Evolutionary conservation across 1,140 invertebrate genomes (phyloP).

Genomic region (Macrotrachela quadricornifera): DNA sequence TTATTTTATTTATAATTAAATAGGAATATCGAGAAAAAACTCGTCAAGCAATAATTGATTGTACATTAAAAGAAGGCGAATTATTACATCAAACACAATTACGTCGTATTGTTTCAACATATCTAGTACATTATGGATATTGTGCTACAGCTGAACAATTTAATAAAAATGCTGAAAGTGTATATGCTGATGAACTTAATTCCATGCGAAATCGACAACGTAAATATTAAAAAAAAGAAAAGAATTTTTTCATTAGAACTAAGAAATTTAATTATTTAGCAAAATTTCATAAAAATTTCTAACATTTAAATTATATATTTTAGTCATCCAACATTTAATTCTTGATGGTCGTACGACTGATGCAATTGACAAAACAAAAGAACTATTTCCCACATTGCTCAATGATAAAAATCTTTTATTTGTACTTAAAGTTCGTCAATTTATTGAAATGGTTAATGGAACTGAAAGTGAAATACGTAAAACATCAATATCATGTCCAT

Average conservation of each 20-base stretch:
- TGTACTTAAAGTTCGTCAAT: conserved; percentile 82
- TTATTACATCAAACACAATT: too few species aligned
- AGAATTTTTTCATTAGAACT: too few species aligned
- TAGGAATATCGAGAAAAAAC: too few species aligned
- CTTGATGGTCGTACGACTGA: conserved; percentile 73
- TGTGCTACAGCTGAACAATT: conserved; percentile 89
- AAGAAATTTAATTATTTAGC: too few species aligned
- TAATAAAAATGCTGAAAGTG: conserved; percentile 63
- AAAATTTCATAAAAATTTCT: too few species aligned
- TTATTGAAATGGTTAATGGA: conserved; percentile 57
- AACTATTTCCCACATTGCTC: conserved; percentile 67
- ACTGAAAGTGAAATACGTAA: conserved; percentile 26
- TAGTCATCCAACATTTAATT: conserved; percentile 78
- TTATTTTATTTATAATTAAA: too few species aligned
- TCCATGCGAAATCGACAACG: conserved; percentile 93
- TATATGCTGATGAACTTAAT: conserved; percentile 69
- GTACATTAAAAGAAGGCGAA: too few species aligned
- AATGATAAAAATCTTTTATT: conserved; percentile 64
- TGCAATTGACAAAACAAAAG: conserved; percentile 66
- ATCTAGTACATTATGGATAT: conserved; percentile 89
- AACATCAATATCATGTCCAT: too few species aligned
- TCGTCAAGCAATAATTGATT: too few species aligned
- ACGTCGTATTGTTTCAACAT: conserved; percentile 57
- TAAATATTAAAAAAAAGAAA: too few species aligned
- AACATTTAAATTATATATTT: conserved; percentile 16